Evolutionary conservation across 2,113 vertebrate species (phyloP).

Genomic region (Dicerorhinus sumatrensis): DNA sequence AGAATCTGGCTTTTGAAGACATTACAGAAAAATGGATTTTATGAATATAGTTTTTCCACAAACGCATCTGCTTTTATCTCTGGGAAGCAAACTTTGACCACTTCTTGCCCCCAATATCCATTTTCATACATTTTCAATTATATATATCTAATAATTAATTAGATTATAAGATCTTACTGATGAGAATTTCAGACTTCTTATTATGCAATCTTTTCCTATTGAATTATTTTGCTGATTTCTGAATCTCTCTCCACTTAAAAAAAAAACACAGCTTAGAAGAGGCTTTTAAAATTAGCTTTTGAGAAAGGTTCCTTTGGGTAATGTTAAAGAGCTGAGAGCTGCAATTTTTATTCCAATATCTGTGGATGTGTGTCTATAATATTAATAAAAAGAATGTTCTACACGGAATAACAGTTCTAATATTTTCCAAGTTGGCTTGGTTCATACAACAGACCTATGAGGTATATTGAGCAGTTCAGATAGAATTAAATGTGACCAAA

Average conservation of each 20-base stretch:
- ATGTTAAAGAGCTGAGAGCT: neutral
- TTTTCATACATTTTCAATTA: neutral
- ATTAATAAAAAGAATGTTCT: constrained; percentile 7
- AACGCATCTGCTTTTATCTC: constrained; percentile 65
- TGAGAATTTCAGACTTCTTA: constrained; percentile 53
- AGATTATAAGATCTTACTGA: neutral
- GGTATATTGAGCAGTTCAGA: neutral
- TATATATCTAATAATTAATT: neutral
- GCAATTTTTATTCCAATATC: neutral
- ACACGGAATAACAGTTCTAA: neutral
- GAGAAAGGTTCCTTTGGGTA: neutral
- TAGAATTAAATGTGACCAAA: constrained; percentile 20
- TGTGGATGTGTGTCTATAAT: neutral
- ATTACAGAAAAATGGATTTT: constrained; percentile 42
- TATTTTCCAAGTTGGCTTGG: neutral
- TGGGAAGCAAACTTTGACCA: constrained; percentile 66
- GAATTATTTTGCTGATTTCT: constrained; percentile 52
- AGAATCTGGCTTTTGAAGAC: constrained; percentile 64
- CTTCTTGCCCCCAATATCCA: constrained; percentile 40
- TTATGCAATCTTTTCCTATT: neutral
- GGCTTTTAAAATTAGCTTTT: neutral
- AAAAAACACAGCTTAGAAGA: neutral
- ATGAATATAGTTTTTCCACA: constrained; percentile 68
- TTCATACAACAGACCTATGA: neutral
- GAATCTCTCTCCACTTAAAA: neutral